Evolutionary conservation across 2,888 invertebrate species (phyloP), one percentile per base, ranked within the genome.

Genomic region (Mythimna albipuncta): DNA sequence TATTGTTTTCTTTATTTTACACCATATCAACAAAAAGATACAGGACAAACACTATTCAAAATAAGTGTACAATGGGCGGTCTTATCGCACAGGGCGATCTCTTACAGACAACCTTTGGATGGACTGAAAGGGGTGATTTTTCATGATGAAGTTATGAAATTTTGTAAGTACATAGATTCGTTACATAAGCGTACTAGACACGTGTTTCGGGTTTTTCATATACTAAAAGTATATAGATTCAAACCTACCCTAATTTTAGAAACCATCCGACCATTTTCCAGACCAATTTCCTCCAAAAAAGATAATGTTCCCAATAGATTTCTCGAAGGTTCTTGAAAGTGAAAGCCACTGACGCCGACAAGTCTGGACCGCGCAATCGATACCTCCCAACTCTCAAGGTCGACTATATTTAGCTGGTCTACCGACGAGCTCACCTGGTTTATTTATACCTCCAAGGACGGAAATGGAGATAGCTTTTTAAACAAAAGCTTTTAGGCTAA

Each of bases 301-400:
- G 35, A 38, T n/a, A 32, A 54, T 61, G 41, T 61, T 59, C 21
- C 11, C 57, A 65, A 55, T 61, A 64, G 6, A 64, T 68, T 11
- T 61, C 26, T 26, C 26, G 26, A 26, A 26, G 26, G 26, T 26
- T 54, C 11, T 50, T 0, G 76, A 85, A 59, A 85, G 80, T 75
- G 77, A 85, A 73, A 85, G 76, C 65, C 7, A 38, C 57, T 16
- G 81, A 32, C 85, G 84, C 70, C 77, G 65, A 6, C 55, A 61
- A 61, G 84, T 84, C 84, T 85, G 76, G 77, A 50, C n/a, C 65
- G 69, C 61, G 69, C 50, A 81, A 85, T 85, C 84, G 72, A 85
- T 85, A 84, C 16, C 13, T 57, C 41, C 13, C 21, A 67, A 38
- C 21, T 32, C 52, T 69, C 85, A 85, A 85, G 85, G 85, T 77